Evolutionary conservation across 2,888 invertebrate species (phyloP), one percentile per base, ranked within the genome.

Genomic region (Caenorhabditis sp.): DNA sequence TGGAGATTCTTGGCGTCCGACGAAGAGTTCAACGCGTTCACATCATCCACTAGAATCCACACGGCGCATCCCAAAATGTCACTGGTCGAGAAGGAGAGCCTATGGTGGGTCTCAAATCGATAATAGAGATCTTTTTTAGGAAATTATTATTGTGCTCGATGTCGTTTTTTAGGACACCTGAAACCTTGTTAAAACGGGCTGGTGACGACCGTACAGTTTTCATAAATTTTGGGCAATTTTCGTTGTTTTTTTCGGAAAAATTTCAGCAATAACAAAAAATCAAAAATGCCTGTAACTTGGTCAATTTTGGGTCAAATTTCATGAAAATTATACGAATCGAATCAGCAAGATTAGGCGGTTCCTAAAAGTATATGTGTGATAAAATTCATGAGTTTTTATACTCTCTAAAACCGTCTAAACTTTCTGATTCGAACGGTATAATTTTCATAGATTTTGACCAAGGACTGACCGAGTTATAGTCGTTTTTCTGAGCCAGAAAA

Each of bases 1-100:
- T 85, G 80, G 80, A 56, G 85, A 56, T 87, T 86, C 63, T 59
- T 87, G 58, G 86, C 87, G 5, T 82, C 86, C 0, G 87, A 87
- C 28, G 87, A 87, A 22, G 87, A 87, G 24, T 81, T 84, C 64
- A 51, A 66, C 31, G 74, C 72, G 1, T 85, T 85, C 61, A 81
- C 76, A 0, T 85, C 85, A 2, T 79, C 82, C 16, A 59, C 76
- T 14, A 26, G 76, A 44, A 68, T 73, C 54, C 82, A 76, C 19
- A 80, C 80, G 7, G 64, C 66, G 19, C 76, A 76, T 22, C 59
- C 63, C 1, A 81, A 76, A 38, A 70, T 76, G 64, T 76, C 81
- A n/a, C n/a, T 76, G 19, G 38, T 81, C 35, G 82, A 77, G 12
- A 82, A 77, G 26, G 82, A 82, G 31, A 76, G 72, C 35, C 47